Evolutionary conservation across 2,113 vertebrate species (phyloP).

Genomic region (Myrmecophaga tridactyla): DNA sequence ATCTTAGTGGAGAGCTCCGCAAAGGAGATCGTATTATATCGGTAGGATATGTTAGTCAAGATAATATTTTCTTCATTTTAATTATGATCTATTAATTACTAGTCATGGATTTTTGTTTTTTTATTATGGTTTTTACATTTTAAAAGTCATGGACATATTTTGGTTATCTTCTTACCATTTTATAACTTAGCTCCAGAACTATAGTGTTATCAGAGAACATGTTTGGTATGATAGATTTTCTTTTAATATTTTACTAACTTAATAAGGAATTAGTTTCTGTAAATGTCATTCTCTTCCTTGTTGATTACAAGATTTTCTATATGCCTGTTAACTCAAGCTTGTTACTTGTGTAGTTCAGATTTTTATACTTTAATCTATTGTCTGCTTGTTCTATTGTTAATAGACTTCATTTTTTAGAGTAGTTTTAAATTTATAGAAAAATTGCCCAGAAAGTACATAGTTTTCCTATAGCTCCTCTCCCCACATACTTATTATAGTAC

Average conservation of each 20-base stretch:
- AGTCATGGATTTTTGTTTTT: background rate
- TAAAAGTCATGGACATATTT: conserved; percentile 2
- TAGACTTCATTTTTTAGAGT: background rate
- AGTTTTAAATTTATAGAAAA: too few relatives aligned
- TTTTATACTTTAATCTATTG: background rate
- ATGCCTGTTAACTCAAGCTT: background rate
- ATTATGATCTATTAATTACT: conserved; percentile 33
- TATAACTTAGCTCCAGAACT: conserved; percentile 7
- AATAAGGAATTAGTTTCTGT: background rate
- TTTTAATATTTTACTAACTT: background rate
- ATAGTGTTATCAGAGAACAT: background rate
- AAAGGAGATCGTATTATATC: conserved; percentile 97
- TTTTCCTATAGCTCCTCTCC: too few relatives aligned
- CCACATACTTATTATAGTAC: too few relatives aligned
- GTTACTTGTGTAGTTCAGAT: background rate
- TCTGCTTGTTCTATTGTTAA: background rate
- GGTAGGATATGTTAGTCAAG: conserved; percentile 81
- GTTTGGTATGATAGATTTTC: conserved; percentile 5
- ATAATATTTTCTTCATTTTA: conserved; percentile 27
- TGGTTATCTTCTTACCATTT: background rate
- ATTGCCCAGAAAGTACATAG: too few relatives aligned
- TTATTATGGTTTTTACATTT: background rate
- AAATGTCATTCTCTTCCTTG: background rate
- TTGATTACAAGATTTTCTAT: background rate
- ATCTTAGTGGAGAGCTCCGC: conserved; percentile 96